Evolutionary conservation across 2,797 vertebrate genomes (phyloP).

Genomic region (Siniperca scherzeri): DNA sequence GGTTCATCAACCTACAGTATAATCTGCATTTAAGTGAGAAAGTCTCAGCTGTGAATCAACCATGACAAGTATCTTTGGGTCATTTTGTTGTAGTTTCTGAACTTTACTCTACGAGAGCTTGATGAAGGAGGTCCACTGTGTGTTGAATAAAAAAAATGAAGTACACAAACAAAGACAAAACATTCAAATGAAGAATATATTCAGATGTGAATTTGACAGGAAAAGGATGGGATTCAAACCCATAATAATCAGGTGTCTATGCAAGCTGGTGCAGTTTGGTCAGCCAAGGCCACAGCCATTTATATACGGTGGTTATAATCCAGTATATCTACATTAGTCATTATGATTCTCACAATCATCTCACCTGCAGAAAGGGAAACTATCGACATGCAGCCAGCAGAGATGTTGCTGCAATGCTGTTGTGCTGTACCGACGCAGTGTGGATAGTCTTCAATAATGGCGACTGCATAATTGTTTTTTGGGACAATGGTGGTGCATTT

Average conservation of each 20-base stretch:
- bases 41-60: background rate
- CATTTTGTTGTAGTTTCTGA: slow-evolving; percentile 1
- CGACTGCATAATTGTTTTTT: background rate
- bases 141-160: background rate
- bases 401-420: slow-evolving; percentile 21
- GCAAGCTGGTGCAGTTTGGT: slow-evolving; percentile 70
- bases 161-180: background rate
- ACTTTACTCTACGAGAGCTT: background rate
- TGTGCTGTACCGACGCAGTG: background rate
- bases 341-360: slow-evolving; percentile 31
- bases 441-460: background rate
- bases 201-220: slow-evolving; percentile 7
- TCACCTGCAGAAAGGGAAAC: slow-evolving; percentile 43
- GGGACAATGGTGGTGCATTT: slow-evolving; percentile 9
- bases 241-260: slow-evolving; percentile 57
- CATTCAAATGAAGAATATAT: background rate
- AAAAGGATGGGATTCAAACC: slow-evolving; percentile 24
- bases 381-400: slow-evolving; percentile 29
- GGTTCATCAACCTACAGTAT: background rate
- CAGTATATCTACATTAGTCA: slow-evolving; percentile 43
- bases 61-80: background rate
- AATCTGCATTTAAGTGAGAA: background rate
- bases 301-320: slow-evolving; percentile 9
- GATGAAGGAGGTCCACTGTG: slow-evolving; percentile 14
- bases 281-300: slow-evolving; percentile 51